Conservation (phyloP, 35 echinoderm and acorn worm genomes). For the Strongylocentrotus purpuratus region DNA sequence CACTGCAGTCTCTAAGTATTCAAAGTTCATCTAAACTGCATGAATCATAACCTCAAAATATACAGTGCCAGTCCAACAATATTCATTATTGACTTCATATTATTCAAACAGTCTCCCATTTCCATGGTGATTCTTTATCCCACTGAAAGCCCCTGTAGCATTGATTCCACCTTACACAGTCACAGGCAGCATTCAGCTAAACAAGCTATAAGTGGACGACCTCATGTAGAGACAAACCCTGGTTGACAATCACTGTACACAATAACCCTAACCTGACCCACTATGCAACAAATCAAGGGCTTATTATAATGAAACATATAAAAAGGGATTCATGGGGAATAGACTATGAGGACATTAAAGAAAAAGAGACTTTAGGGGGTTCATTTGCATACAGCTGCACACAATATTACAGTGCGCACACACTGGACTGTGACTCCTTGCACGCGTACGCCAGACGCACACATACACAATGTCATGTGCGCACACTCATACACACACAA, state of each 20-base stretch:
- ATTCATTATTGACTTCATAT: conserved; percentile 1
- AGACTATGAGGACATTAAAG: background rate
- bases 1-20: background rate
- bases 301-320: background rate
- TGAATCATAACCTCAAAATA: background rate
- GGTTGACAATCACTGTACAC: background rate
- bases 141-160: background rate
- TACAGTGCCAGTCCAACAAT: background rate
- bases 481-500: conserved; percentile 38
- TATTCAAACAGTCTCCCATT: conserved; percentile 12
- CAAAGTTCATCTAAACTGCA: background rate
- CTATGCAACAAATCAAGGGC: background rate
- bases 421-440: conserved; percentile 8
- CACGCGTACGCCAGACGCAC: conserved; percentile 31
- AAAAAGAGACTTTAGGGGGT: background rate
- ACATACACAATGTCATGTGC: conserved; percentile 34
- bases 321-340: conserved; percentile 6
- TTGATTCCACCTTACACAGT: background rate
- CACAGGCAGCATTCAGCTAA: background rate
- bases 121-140: conserved; percentile 17
- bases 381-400: conserved; percentile 57
- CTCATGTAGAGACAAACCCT: background rate
- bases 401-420: background rate
- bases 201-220: background rate
- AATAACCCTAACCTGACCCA: conserved; percentile 8